Conservation (phyloP, 2,113 vertebrate species). For the Lethenteron camtschaticum region DNA sequence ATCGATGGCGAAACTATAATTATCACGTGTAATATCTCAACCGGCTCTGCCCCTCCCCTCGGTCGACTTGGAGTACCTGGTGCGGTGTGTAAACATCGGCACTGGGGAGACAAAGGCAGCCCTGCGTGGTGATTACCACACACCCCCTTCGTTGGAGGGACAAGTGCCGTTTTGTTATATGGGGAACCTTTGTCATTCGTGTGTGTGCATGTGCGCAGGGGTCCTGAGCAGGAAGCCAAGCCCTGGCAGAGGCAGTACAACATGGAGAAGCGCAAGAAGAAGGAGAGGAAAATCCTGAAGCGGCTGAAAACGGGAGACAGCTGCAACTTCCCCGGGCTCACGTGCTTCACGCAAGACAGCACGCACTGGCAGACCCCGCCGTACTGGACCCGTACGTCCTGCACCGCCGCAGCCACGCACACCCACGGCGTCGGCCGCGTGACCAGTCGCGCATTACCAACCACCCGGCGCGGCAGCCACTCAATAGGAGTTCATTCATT, state of each 20-base stretch:
- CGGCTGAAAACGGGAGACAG: background rate
- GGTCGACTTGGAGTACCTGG: no score
- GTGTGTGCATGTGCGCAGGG: no score
- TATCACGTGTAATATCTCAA: no score
- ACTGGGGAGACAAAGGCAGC: no score
- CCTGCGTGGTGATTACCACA: no score
- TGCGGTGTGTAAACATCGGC: no score
- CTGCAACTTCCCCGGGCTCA: slow-evolving; percentile 2
- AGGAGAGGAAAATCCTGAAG: background rate
- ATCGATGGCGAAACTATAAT: no score
- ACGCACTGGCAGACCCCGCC: slow-evolving; percentile 2
- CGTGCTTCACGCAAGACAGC: background rate
- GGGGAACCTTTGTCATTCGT: no score
- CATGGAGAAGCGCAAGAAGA: slow-evolving; percentile 4
- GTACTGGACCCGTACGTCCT: background rate
- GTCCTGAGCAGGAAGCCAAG: background rate
- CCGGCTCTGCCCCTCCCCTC: no score
- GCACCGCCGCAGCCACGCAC: background rate
- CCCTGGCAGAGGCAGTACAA: slow-evolving; percentile 1
- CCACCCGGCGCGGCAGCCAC: background rate
- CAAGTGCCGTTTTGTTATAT: no score
- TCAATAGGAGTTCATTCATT: background rate
- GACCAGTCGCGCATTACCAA: background rate
- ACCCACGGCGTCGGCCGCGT: background rate
- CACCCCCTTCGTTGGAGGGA: no score